Percentiles rank a stretch among this genome's conserved stretches.
Conservation (phyloP, 2,888 invertebrate genomes). For the Nebria salina region DNA sequence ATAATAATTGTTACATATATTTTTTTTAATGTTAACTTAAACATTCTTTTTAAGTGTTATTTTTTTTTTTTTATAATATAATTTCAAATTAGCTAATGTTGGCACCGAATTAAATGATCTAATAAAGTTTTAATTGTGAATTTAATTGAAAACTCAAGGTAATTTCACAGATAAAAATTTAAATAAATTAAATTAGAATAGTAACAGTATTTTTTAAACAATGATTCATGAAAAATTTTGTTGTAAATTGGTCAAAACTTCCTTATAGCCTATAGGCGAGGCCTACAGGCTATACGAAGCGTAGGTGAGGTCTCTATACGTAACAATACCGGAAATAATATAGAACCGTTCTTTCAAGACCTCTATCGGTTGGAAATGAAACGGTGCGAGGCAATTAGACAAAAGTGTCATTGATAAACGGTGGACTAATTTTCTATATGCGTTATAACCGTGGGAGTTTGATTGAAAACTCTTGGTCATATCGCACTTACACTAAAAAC, state of each 20-base stretch:
- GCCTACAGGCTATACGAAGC: neutral
- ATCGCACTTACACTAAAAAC: too few relatives aligned
- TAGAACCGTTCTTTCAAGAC: neutral
- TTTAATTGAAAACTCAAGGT: neutral
- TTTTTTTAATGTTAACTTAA: too few relatives aligned
- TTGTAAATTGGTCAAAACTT: neutral
- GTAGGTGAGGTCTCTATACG: neutral
- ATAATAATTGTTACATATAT: too few relatives aligned
- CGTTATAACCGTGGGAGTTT: neutral
- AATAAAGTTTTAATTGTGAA: neutral
- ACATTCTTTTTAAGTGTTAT: too few relatives aligned
- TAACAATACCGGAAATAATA: neutral
- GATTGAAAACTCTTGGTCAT: neutral
- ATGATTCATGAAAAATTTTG: neutral
- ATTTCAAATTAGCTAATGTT: neutral
- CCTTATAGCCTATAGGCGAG: neutral
- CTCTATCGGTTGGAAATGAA: neutral
- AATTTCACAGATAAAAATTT: neutral
- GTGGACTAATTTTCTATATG: neutral
- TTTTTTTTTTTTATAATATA: too few relatives aligned
- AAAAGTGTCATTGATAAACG: neutral
- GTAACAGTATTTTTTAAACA: neutral
- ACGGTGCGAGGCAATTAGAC: neutral
- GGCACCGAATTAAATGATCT: neutral
- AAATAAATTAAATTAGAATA: constrained; percentile 1